A percentile compares a stretch with the other conserved stretches of the same genome.
Evolutionary conservation across 2,888 invertebrate genomes (phyloP).

Genomic region (Dasysyrphus albostriatus): DNA sequence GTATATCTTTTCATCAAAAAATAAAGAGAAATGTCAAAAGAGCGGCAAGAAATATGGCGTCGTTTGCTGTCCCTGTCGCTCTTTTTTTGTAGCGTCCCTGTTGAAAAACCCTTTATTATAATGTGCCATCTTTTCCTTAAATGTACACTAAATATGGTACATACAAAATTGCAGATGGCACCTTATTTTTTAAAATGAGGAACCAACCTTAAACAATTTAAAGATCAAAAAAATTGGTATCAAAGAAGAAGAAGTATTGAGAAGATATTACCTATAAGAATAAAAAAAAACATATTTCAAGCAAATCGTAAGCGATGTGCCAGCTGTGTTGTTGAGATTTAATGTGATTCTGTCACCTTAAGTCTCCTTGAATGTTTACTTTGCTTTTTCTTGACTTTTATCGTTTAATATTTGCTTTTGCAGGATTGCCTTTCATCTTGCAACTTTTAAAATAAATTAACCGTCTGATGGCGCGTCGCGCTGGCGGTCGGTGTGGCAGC

Average conservation of each 20-base stretch:
- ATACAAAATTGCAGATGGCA: no score
- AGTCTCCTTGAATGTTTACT: slow-evolving; percentile 28
- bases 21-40: no score
- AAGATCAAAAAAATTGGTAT: slow-evolving; percentile 33
- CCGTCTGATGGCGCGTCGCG: background rate
- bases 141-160: no score
- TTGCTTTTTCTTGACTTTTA: background rate
- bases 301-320: slow-evolving; percentile 68
- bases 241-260: background rate
- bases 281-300: slow-evolving; percentile 38
- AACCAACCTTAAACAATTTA: slow-evolving; percentile 33
- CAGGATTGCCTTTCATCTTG: background rate
- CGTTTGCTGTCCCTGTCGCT: no score
- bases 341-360: slow-evolving; percentile 72
- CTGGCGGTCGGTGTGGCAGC: no score
- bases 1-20: no score
- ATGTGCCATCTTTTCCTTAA: no score
- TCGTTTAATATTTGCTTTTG: slow-evolving; percentile 53
- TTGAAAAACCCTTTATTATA: no score
- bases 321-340: slow-evolving; percentile 73
- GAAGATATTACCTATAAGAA: no score
- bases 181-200: no score
- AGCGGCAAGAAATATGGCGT: no score
- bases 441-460: slow-evolving; percentile 9
- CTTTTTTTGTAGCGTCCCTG: no score